Evolutionary conservation across 2,888 invertebrate genomes (phyloP), one percentile per base, ranked within the genome.

Genomic region (Hartigia nigra): DNA sequence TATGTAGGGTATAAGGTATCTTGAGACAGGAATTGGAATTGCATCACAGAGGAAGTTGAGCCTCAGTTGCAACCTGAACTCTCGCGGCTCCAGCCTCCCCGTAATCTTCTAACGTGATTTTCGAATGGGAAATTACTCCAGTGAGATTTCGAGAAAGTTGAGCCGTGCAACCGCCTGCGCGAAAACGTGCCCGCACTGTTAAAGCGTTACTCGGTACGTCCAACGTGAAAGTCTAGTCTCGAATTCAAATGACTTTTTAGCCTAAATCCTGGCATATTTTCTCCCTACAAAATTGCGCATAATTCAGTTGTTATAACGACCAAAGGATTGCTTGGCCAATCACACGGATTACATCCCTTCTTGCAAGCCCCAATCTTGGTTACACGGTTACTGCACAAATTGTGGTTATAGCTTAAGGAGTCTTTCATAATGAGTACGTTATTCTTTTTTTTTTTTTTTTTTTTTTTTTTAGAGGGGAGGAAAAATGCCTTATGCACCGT

Each of bases 121-220:
- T 76, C 74, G 69, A 76, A 74, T 70, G 75, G 70, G 39, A 75
- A 78, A 78, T 80, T 74, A 78, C 78, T 12, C 39, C 70, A 74
- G 37, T 32, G 76, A 39, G 70, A 79, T 79, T 39, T 75, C 31
- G 74, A 55, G 55, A 23, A 55, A 55, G 23, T 55, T 55, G 55
- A 23, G 55, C 55, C 55, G 55, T 23, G 55, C 55, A 55, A 23
- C 55, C 55, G 55, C 55, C 72, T 70, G 77, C 77, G 74, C 69
- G 76, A 79, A 80, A 78, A 82, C 81, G 80, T 81, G 82, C 80
- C 78, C 74, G 70, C 77, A 82, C 75, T 82, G 72, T 79, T 78
- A 69, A 81, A 80, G 9, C 72, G 31, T 72, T 55, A 55, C 55
- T 23, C n/a, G n/a, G 23, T 55, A 55, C 55, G 55, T 55, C 55